Conservation (phyloP, 2,113 vertebrate species). For the Rhabdornis inornatus region DNA sequence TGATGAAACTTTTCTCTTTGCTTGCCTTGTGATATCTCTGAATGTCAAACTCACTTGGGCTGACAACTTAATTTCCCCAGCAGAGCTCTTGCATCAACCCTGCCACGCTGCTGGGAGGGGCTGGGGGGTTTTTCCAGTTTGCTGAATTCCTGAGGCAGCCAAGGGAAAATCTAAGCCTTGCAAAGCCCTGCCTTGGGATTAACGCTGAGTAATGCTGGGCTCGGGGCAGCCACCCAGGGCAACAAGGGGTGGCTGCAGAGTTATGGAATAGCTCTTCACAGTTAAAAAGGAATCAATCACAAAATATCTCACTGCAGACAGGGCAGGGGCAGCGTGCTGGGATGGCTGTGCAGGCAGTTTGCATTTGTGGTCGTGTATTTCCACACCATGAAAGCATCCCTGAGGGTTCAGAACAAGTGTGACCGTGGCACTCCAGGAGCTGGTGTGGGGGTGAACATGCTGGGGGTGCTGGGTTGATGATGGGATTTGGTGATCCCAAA, state of each 20-base stretch:
- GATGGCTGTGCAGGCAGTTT: not conserved
- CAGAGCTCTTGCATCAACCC: not conserved
- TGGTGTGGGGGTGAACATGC: rapidly evolving
- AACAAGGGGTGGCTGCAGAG: rapidly evolving
- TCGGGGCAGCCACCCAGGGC: rapidly evolving
- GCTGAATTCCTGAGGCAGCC: not conserved
- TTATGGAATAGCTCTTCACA: not conserved
- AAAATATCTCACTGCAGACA: too few relatives aligned
- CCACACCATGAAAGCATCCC: not conserved
- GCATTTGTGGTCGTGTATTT: rapidly evolving
- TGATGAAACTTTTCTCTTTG: constrained; percentile 42
- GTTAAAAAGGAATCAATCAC: not conserved
- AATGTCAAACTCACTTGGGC: not conserved
- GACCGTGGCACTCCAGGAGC: not conserved
- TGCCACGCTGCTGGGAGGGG: rapidly evolving
- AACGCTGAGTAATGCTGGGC: rapidly evolving
- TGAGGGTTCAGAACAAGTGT: rapidly evolving
- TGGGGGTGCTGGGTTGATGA: not conserved
- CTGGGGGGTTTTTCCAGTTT: not conserved
- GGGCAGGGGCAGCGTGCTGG: not conserved
- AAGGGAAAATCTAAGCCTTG: not conserved
- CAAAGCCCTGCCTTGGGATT: rapidly evolving
- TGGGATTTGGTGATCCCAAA: not conserved
- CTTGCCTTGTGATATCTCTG: not conserved
- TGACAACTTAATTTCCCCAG: constrained; percentile 24